Base-by-base conservation (phyloP, 2,797 vertebrate genomes). In the Anniella stebbinsi region DNA sequence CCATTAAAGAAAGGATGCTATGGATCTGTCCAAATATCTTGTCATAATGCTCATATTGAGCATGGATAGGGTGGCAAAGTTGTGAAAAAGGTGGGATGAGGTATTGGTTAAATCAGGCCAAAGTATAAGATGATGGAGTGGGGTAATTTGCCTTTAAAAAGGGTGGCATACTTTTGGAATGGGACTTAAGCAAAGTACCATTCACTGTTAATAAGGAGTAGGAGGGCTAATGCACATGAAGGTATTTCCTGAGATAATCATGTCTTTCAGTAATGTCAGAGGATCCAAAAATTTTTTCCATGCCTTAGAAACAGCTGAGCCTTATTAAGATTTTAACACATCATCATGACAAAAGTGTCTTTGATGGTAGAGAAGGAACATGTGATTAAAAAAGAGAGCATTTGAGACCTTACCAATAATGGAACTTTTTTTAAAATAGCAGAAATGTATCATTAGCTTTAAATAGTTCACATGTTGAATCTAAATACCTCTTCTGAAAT, bases 281-380 rank as follows among this genome's bases (percentile, higher is more conserved):
- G 91, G 87, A 87, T 30, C 80, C 88, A 41, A 73, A 67, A 89
- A 84, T 78, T 57, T 73, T 69, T 78, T 85, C 63, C n/a, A 70
- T 89, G 75, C 82, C 11, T 57, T 69, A 87, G 18, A 87, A 84
- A 77, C 86, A 84, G 48, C 86, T 83, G 36, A 72, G 4, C 25
- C 4, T 67, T 77, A 89, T 84, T 82, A 90, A 87, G 38, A 33
- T 89, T 89, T 89, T 60, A 72, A 72, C 76, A 80, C 73, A 60
- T 48, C 36, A 70, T 36, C 72, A 84, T 87, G 60, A 86, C 75
- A 86, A 78, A 86, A 80, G 60, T 77, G 25, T 41, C 89, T 76
- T 76, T 90, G 45, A 69, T 72, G 51, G 41, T 75, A 77, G 72
- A 30, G 38, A 67, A 67, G 54, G 80, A 83, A 57, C 57, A 51